Evolutionary conservation across 2,797 vertebrate species (phyloP).

Genomic region (Sebastes dallii): DNA sequence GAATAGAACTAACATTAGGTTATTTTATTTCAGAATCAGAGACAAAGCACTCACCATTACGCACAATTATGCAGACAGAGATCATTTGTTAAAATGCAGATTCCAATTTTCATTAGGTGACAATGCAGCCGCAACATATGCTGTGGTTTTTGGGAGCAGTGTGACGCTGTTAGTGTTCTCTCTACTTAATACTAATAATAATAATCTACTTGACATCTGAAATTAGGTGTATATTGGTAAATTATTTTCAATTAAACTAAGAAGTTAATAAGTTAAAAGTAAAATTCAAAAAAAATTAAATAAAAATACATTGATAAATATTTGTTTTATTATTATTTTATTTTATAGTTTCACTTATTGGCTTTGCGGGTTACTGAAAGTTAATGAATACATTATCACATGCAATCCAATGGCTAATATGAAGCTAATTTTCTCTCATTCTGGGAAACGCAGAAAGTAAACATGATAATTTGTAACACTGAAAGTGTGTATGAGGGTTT

Average conservation of each 20-base stretch:
- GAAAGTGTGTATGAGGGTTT: background rate
- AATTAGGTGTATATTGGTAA: background rate
- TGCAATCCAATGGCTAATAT: background rate
- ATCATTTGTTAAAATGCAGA: background rate
- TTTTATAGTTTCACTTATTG: too few relatives aligned
- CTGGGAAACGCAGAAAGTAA: background rate
- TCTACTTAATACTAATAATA: too few relatives aligned
- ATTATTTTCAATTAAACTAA: background rate
- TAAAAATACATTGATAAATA: background rate
- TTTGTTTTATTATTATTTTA: too few relatives aligned
- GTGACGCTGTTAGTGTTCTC: background rate
- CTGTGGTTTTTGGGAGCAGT: background rate
- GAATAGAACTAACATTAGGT: background rate
- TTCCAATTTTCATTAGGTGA: background rate
- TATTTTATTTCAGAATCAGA: background rate
- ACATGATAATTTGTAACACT: background rate
- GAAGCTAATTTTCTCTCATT: background rate
- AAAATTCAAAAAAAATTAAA: accelerated
- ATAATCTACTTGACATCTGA: background rate
- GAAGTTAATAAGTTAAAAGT: background rate
- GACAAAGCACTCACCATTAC: background rate
- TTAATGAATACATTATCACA: background rate
- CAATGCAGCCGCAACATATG: background rate
- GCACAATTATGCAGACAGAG: background rate
- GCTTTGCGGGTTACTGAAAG: too few relatives aligned